A percentile compares a stretch with the other conserved stretches of the same genome.
Evolutionary conservation across 2,113 vertebrate species (phyloP).

Genomic region (Poeciliopsis retropinna): DNA sequence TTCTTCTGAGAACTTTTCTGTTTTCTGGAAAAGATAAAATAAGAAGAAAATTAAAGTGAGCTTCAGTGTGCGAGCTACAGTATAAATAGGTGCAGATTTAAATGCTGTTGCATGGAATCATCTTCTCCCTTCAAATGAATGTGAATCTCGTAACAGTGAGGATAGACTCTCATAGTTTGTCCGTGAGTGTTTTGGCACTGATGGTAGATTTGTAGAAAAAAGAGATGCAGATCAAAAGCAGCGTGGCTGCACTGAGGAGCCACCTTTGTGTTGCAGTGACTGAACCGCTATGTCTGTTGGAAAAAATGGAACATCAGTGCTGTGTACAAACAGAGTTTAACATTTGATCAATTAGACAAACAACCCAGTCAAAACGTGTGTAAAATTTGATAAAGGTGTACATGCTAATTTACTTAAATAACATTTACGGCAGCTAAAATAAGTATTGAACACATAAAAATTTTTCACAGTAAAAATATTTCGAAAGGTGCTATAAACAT

Average conservation of each 20-base stretch:
- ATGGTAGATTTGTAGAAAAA: conserved; percentile 53
- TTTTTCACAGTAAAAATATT: too few relatives aligned
- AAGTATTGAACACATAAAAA: too few relatives aligned
- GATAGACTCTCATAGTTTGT: conserved; percentile 8
- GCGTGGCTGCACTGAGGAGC: conserved; percentile 1
- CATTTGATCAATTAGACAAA: too few relatives aligned
- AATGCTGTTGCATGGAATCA: conserved; percentile 8
- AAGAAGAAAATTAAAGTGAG: conserved; percentile 5
- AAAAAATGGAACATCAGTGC: background rate
- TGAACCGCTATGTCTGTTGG: conserved; percentile 21
- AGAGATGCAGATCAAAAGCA: conserved; percentile 40
- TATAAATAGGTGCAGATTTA: background rate
- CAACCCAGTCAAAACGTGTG: too few relatives aligned
- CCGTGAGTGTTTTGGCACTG: conserved; percentile 16
- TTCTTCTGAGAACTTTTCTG: conserved; percentile 10
- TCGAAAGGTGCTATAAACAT: too few relatives aligned
- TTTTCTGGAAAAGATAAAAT: background rate
- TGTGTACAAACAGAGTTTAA: background rate
- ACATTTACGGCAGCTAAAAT: too few relatives aligned
- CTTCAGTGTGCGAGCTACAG: conserved; percentile 2
- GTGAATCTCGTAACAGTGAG: background rate
- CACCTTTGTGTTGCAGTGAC: conserved; percentile 31
- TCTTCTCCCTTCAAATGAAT: conserved; percentile 2
- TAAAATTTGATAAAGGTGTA: too few relatives aligned
- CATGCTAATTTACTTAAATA: too few relatives aligned